Conservation (phyloP, 2,113 vertebrate genomes). For the Chionis minor region DNA sequence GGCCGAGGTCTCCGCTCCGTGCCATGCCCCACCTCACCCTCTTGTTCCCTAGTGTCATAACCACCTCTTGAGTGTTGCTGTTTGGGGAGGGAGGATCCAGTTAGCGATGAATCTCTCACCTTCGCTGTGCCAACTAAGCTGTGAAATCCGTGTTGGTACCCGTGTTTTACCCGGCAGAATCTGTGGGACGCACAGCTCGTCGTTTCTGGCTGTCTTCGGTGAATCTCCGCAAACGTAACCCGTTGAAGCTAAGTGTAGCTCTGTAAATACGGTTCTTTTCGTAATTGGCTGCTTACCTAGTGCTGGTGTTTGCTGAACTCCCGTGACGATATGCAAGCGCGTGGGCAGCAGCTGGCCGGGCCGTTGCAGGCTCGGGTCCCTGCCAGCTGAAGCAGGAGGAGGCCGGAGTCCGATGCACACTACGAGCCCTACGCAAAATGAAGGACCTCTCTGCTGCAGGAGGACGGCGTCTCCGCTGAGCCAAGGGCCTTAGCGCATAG, state of each 20-base stretch:
- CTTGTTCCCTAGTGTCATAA: not conserved
- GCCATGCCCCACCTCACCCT: not conserved
- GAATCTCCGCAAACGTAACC: not conserved
- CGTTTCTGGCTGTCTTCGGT: not conserved
- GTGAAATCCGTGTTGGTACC: slow-evolving; percentile 29
- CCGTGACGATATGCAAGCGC: not conserved
- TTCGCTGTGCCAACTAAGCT: slow-evolving; percentile 20
- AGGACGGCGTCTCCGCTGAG: not conserved
- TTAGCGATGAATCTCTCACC: not conserved
- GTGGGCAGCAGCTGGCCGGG: not conserved
- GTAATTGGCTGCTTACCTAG: not conserved
- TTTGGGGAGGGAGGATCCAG: not conserved
- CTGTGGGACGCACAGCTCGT: not conserved
- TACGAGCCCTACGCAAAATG: not conserved
- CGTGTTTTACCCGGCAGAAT: not conserved
- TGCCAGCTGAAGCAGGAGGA: not conserved
- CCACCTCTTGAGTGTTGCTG: not conserved
- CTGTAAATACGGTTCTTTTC: slow-evolving; percentile 34
- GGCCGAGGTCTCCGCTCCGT: rapidly evolving
- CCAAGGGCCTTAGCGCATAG: not conserved
- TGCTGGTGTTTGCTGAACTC: not conserved
- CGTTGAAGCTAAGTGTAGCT: not conserved
- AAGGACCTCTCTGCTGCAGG: slow-evolving; percentile 23
- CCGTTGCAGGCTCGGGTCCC: not conserved
- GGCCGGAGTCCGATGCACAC: not conserved